Evolutionary conservation across 30 jellyfish, hydroid and myxozoan genomes (phyloP).

Genomic region (Nemopilema nomurai): DNA sequence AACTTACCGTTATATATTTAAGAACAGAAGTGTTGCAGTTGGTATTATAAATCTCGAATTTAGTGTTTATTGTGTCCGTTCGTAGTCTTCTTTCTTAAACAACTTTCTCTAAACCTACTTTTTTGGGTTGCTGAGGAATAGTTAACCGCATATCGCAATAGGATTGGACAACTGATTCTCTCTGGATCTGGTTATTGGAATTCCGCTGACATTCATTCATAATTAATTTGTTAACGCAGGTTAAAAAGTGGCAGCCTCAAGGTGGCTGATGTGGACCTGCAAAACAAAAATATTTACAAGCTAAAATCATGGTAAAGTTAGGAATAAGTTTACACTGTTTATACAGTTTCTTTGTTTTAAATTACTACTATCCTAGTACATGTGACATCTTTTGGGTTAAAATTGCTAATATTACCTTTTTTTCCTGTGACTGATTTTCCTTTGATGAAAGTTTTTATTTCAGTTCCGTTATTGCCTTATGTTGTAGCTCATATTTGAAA

Average conservation of each 20-base stretch:
- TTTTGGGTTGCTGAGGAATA: no score
- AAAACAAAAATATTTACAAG: not conserved
- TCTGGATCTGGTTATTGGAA: no score
- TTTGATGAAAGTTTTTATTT: slow-evolving; percentile 21
- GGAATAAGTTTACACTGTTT: slow-evolving; percentile 38
- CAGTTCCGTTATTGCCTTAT: slow-evolving; percentile 27
- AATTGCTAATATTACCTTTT: slow-evolving; percentile 2
- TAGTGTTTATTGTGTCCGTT: no score
- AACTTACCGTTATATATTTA: no score
- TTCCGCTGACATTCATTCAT: no score
- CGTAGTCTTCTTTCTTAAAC: no score
- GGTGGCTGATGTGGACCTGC: slow-evolving; percentile 39
- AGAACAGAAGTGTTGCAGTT: no score
- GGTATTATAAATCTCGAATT: no score
- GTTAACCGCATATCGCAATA: no score
- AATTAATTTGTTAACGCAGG: slow-evolving; percentile 25
- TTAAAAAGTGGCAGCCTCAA: slow-evolving; percentile 38
- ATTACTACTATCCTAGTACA: slow-evolving; percentile 33
- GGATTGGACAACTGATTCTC: no score
- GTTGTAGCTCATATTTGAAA: slow-evolving; percentile 18
- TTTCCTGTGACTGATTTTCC: slow-evolving; percentile 22
- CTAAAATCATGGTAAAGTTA: slow-evolving; percentile 24
- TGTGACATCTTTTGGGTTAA: not conserved
- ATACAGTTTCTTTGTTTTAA: slow-evolving; percentile 10
- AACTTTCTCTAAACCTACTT: no score